These are phyloP conservation scores for Gambelia wislizenii DNA, from an alignment of 2,797 vertebrate genomes.

Conservation along the genomic window DNA sequence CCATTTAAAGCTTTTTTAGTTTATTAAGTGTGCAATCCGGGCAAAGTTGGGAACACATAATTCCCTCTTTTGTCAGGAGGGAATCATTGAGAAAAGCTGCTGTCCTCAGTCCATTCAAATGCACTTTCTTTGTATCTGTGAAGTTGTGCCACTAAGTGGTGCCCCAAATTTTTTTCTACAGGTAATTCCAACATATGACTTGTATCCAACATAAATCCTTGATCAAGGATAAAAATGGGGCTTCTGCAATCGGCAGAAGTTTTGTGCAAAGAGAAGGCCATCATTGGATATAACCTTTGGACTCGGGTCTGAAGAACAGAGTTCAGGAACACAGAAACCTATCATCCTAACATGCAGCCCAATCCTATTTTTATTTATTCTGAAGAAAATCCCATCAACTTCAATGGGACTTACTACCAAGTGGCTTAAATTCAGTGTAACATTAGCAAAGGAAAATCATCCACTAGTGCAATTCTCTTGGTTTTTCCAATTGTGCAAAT, in stretches of 20 bases:
- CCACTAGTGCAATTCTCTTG: too few species aligned
- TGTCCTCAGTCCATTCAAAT: neutral
- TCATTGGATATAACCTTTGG: neutral
- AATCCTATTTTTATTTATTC: neutral
- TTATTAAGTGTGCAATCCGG: conserved; percentile 4
- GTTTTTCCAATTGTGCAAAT: too few species aligned
- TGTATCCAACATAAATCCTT: neutral
- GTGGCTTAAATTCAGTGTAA: too few species aligned
- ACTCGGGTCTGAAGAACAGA: neutral
- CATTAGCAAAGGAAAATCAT: too few species aligned
- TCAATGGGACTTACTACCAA: neutral
- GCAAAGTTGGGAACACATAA: neutral
- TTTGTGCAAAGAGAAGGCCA: neutral
- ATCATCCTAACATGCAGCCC: neutral
- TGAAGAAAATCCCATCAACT: too few species aligned
- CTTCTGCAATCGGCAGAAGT: neutral
- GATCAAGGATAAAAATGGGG: neutral
- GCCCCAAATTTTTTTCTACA: neutral
- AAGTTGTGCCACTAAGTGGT: neutral
- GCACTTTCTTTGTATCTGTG: neutral
- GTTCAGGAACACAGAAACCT: neutral
- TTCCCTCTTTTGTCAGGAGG: neutral
- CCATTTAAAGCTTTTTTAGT: conserved; percentile 3
- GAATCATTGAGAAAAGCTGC: neutral
- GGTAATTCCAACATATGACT: neutral